Evolutionary conservation across 1,140 invertebrate genomes (phyloP).

Genomic region (Drosophila sturtevanti): DNA sequence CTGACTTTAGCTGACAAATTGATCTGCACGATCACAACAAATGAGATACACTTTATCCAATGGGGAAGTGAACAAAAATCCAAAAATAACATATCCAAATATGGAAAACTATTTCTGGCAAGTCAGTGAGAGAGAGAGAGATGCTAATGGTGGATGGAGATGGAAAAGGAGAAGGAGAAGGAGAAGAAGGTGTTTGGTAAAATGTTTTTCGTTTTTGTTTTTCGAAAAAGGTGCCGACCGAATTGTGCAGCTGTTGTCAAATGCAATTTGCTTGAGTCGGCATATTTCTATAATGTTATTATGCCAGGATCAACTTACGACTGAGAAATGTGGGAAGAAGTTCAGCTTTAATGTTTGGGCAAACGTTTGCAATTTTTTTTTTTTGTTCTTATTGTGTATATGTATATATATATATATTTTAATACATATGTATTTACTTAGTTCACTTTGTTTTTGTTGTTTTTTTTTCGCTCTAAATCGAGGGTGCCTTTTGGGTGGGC

Average conservation of each 20-base stretch:
- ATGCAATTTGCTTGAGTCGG: slow-evolving; percentile 36
- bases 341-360: background rate
- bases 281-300: slow-evolving; percentile 31
- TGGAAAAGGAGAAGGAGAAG: background rate
- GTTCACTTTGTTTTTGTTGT: background rate
- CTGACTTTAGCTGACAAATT: slow-evolving; percentile 7
- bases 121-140: too few relatives aligned
- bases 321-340: slow-evolving; percentile 10
- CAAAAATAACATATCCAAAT: slow-evolving; percentile 39
- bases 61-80: background rate
- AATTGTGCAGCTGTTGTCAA: slow-evolving; percentile 9
- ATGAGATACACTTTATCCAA: slow-evolving; percentile 21
- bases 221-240: background rate
- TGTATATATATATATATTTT: too few relatives aligned
- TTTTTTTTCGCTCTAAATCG: background rate
- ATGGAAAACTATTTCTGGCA: slow-evolving; percentile 40
- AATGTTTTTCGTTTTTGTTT: background rate
- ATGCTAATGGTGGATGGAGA: too few relatives aligned
- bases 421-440: too few relatives aligned
- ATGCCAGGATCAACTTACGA: slow-evolving; percentile 4
- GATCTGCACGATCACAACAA: slow-evolving; percentile 14
- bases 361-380: slow-evolving; percentile 12
- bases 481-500: background rate
- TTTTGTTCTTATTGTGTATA: background rate
- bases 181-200: background rate